Percentiles rank a stretch among this genome's conserved stretches.
phyloP scores from a whole-genome alignment of 1,140 invertebrate genomes.

The Argopecten irradians region DNA sequence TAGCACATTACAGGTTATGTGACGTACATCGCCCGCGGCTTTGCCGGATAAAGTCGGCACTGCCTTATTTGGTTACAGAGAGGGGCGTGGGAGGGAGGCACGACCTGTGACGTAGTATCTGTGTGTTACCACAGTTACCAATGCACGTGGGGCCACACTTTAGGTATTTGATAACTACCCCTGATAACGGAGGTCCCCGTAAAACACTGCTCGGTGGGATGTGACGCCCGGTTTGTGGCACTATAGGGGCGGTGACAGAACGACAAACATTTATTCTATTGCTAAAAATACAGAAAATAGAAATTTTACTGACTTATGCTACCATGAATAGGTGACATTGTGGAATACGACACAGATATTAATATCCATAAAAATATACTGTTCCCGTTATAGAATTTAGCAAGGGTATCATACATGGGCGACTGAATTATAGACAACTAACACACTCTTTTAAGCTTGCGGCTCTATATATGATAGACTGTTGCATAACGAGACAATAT shows the following conservation, averaged over 20 bases:
- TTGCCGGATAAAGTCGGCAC: not conserved
- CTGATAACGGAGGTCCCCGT: not conserved
- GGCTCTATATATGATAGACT: too few species aligned
- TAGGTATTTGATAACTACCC: not conserved
- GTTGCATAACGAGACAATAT: not conserved
- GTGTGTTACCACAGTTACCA: not conserved
- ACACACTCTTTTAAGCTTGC: too few species aligned
- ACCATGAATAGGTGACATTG: not conserved
- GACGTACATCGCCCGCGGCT: not conserved
- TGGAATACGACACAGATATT: not conserved
- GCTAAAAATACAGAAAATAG: not conserved
- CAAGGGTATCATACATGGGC: too few species aligned
- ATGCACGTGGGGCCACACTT: not conserved
- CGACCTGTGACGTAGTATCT: not conserved
- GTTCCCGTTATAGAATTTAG: too few species aligned
- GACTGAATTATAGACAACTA: too few species aligned
- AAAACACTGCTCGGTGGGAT: not conserved
- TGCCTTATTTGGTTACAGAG: not conserved
- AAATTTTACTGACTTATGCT: not conserved
- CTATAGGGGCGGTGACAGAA: not conserved
- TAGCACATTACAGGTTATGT: not conserved
- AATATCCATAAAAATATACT: too few species aligned
- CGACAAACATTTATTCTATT: too few species aligned
- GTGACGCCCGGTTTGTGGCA: not conserved
- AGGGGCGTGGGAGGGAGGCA: not conserved